phyloP scores from a whole-genome alignment of 2,113 vertebrate genomes.

The Chaenogobius annularis region DNA sequence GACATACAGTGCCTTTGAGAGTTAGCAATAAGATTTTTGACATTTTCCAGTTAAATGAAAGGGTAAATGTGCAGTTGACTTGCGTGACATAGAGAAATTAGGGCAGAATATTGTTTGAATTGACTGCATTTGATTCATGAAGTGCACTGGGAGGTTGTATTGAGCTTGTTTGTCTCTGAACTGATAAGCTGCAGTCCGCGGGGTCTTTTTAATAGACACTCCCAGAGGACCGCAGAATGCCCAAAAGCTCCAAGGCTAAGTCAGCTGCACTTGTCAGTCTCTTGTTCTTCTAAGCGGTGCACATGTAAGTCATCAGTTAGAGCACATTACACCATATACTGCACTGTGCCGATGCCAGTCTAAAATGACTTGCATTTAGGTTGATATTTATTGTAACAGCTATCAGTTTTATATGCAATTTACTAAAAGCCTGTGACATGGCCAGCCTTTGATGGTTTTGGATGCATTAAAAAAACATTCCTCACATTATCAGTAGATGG shows the following conservation, averaged over 20 bases:
- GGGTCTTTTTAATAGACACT: conserved; percentile 55
- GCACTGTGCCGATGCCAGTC: conserved; percentile 3
- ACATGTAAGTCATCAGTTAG: conserved; percentile 24
- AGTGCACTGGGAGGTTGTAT: conserved; percentile 34
- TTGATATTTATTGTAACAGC: not conserved
- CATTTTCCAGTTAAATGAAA: conserved; percentile 45
- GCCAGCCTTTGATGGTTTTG: not conserved
- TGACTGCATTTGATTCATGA: conserved; percentile 17
- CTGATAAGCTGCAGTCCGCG: conserved; percentile 48
- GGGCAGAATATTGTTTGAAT: conserved; percentile 16
- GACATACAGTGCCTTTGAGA: conserved; percentile 25
- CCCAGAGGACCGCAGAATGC: conserved; percentile 43
- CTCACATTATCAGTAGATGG: conserved; percentile 4
- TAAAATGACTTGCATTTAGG: not conserved
- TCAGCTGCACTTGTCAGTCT: conserved; percentile 37
- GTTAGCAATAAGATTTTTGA: conserved; percentile 41
- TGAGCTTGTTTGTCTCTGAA: conserved; percentile 24
- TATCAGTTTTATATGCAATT: not conserved
- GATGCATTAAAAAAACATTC: not conserved
- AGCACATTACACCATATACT: conserved; percentile 15
- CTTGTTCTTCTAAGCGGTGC: conserved; percentile 25
- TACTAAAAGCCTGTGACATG: not conserved
- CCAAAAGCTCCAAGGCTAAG: conserved; percentile 43
- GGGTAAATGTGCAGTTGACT: conserved; percentile 30
- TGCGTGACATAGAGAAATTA: conserved; percentile 24